Evolutionary conservation across 2,888 invertebrate species (phyloP), one percentile per base, ranked within the genome.

Genomic region (Serripes groenlandicus): DNA sequence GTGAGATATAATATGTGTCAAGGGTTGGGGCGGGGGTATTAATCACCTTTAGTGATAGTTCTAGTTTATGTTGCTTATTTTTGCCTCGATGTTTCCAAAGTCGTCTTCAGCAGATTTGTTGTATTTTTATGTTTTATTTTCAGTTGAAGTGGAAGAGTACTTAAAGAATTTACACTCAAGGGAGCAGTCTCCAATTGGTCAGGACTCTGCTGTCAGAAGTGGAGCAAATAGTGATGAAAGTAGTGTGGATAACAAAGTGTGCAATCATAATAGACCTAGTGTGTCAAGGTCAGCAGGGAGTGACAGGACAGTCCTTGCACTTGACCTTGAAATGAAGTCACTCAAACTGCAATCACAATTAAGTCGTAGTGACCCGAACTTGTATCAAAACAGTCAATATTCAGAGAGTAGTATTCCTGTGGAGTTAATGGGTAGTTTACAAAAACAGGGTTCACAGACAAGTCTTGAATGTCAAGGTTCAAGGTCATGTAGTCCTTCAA

Each of bases 351-450:
- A 87, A 54, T 78, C 86, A 73, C 82, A 82, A 54, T 68, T 86
- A 56, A 90, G 90, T 81, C 87, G 87, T 71, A 92, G 91, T 88
- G 91, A 92, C 78, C 90, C 91, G 32, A 89, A 89, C 78, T 84
- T 91, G 58, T 91, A 90, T 85, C 91, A 89, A 69, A 89, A 81
- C 70, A 89, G 88, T 77, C 83, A 73, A 52, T 58, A 71, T 56
- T 77, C 60, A 1, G 84, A 74, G n/a, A 68, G 83, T 78, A 74
- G 85, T 73, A 49, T 62, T 58, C 80, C 77, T 32, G 78, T 70
- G 75, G 81, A 84, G 15, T 64, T 81, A 26, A 64, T 81, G 35
- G 75, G 58, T 42, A 86, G 86, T 70, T 74, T 84, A 62, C 74
- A 82, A 35, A 68, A 76, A 26, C 74, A 75, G 4, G 77, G 83